Conservation (phyloP, 2,113 vertebrate genomes). For the Serilophus lunatus region DNA sequence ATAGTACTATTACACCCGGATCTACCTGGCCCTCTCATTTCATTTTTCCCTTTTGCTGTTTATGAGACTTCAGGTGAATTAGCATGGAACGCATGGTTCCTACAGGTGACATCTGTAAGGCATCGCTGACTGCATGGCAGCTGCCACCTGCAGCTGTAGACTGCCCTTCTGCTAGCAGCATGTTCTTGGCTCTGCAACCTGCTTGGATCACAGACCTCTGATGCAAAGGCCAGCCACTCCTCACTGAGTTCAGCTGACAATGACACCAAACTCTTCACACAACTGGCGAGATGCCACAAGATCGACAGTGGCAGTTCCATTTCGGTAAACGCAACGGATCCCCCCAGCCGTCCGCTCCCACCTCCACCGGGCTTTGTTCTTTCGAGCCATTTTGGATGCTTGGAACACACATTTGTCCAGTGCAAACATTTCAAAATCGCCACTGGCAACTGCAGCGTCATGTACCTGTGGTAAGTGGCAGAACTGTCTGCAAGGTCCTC, state of each 20-base stretch:
- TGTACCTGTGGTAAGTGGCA: conserved; percentile 52
- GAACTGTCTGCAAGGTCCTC: conserved; percentile 59
- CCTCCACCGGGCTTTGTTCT: conserved; percentile 34
- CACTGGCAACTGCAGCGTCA: conserved; percentile 4
- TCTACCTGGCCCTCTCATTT: conserved; percentile 12
- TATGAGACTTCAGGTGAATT: conserved; percentile 20
- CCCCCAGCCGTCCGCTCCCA: conserved; percentile 33
- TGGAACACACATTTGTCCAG: conserved; percentile 58
- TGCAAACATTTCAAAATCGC: conserved; percentile 60
- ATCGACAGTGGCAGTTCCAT: conserved; percentile 45
- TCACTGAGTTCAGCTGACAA: conserved; percentile 54
- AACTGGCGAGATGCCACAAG: neutral
- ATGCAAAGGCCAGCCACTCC: conserved; percentile 53
- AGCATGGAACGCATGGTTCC: conserved; percentile 48
- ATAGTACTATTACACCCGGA: neutral
- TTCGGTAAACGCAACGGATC: conserved; percentile 27
- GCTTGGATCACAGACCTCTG: conserved; percentile 61
- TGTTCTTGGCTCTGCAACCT: conserved; percentile 61
- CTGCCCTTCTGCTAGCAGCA: conserved; percentile 63
- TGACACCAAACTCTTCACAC: conserved; percentile 47
- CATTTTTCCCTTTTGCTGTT: neutral
- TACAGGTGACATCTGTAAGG: conserved; percentile 1
- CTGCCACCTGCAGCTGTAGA: conserved; percentile 49
- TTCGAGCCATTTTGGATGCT: conserved; percentile 56
- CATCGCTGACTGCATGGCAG: conserved; percentile 57